phyloP scores from a whole-genome alignment of 2,797 vertebrate genomes.

The Aphelocoma californica region DNA sequence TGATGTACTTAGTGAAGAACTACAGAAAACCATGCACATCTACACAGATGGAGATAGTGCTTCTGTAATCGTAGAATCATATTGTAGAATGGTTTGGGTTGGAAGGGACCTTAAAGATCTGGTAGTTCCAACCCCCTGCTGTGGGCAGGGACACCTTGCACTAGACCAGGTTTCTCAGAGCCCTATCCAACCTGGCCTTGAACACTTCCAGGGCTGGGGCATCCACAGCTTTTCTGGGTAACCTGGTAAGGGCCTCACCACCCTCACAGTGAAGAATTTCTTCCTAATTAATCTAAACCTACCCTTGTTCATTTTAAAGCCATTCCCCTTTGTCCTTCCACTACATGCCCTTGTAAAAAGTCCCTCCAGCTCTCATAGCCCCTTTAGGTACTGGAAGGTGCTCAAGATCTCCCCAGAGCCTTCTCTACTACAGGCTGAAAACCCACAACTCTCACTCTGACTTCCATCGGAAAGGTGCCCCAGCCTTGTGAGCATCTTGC shows the following conservation, averaged over 20 bases:
- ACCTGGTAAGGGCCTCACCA: not conserved
- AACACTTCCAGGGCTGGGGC: not conserved
- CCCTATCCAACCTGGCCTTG: not conserved
- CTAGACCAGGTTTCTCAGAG: not conserved
- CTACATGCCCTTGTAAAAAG: not conserved
- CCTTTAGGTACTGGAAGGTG: not conserved
- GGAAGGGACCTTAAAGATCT: not conserved
- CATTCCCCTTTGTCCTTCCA: not conserved
- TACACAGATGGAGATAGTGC: not conserved
- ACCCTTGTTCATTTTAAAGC: not conserved
- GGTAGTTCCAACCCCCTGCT: not conserved
- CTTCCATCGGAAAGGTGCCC: accelerated
- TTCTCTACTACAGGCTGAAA: not conserved
- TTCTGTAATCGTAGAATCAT: not conserved
- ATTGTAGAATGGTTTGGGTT: not conserved
- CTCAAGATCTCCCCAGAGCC: not conserved
- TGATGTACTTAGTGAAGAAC: not conserved
- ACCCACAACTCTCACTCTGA: not conserved
- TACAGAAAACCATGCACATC: not conserved
- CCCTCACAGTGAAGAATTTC: not conserved
- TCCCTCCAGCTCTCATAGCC: accelerated
- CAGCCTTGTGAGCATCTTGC: not conserved
- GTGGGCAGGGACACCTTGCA: not conserved
- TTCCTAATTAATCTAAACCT: not conserved
- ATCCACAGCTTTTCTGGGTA: not conserved